Conservation (phyloP, 2,888 invertebrate genomes). For the Lycia hirtaria region DNA sequence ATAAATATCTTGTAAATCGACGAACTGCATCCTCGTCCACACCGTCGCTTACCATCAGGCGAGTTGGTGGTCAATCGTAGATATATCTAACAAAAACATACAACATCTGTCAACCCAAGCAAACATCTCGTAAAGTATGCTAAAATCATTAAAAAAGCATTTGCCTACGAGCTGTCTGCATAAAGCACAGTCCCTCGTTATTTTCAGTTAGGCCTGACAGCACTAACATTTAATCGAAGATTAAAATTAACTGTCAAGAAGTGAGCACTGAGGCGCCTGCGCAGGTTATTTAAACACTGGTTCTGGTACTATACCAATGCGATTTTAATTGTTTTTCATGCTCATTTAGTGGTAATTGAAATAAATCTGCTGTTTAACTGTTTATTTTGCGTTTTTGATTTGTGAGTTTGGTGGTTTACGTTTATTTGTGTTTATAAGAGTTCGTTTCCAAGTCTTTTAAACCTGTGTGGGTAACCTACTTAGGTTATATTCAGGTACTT, state of each 20-base stretch:
- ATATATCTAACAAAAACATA: no score
- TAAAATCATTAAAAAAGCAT: slow-evolving; percentile 27
- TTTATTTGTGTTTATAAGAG: neutral
- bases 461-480: no score
- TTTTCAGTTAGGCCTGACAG: slow-evolving; percentile 65
- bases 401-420: slow-evolving; percentile 18
- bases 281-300: slow-evolving; percentile 68
- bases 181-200: slow-evolving; percentile 58
- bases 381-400: slow-evolving; percentile 61
- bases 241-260: slow-evolving; percentile 80
- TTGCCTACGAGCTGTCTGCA: slow-evolving; percentile 41
- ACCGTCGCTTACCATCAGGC: no score
- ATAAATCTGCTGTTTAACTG: slow-evolving; percentile 72
- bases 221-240: slow-evolving; percentile 75
- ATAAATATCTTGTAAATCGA: no score
- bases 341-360: slow-evolving; percentile 76
- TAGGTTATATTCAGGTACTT: no score
- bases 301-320: slow-evolving; percentile 65
- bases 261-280: slow-evolving; percentile 57
- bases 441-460: neutral
- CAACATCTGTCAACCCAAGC: no score
- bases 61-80: no score
- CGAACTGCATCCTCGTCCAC: no score
- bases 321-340: slow-evolving; percentile 83
- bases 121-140: slow-evolving; percentile 9